Evolutionary conservation across 1,140 invertebrate genomes (phyloP).

Genomic region (Ephestia elutella): DNA sequence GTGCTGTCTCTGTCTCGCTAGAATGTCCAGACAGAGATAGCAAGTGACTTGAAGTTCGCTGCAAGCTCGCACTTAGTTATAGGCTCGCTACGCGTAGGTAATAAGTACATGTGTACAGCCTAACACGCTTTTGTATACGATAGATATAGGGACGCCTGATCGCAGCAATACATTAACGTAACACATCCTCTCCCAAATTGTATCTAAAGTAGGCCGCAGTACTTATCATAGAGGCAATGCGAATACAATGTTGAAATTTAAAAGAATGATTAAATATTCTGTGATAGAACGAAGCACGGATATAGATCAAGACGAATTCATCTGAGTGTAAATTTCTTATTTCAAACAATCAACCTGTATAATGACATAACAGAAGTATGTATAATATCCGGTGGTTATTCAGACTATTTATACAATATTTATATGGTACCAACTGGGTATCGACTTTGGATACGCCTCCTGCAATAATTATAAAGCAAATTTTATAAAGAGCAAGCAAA

Average conservation of each 20-base stretch:
- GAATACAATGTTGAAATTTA: too few relatives aligned
- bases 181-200: neutral
- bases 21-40: too few relatives aligned
- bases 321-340: too few relatives aligned
- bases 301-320: too few relatives aligned
- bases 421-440: neutral
- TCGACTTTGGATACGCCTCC: neutral
- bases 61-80: constrained; percentile 27
- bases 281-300: too few relatives aligned
- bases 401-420: too few relatives aligned
- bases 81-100: neutral
- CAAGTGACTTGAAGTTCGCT: constrained; percentile 14
- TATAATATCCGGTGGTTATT: too few relatives aligned
- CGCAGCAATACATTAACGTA: constrained; percentile 15
- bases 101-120: constrained; percentile 1
- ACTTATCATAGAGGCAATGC: neutral
- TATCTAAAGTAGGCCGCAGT: neutral
- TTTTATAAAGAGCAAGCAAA: constrained; percentile 3
- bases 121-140: constrained; percentile 49
- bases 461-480: neutral
- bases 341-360: too few relatives aligned
- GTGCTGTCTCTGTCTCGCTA: too few relatives aligned
- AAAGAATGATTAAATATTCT: too few relatives aligned
- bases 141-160: constrained; percentile 28
- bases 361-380: too few relatives aligned